A percentile compares a stretch with the other conserved stretches of the same genome.
Evolutionary conservation across 2,113 vertebrate genomes (phyloP).

Genomic region (Sinosuthora webbiana): DNA sequence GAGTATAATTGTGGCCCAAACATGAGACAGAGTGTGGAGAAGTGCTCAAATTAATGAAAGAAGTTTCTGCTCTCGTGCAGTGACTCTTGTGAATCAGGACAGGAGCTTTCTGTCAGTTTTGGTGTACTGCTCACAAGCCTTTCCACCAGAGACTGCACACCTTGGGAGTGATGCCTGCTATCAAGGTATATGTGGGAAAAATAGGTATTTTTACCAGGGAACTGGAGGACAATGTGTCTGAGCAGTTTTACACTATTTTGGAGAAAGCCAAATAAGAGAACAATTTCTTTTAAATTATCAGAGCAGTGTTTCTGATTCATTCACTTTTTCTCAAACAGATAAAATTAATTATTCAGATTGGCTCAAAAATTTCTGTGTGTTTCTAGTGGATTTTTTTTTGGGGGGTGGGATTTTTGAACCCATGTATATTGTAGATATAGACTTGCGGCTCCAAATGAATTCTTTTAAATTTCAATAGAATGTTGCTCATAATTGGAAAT

Average conservation of each 20-base stretch:
- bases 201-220: neutral
- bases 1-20: constrained; percentile 28
- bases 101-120: neutral
- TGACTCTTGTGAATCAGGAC: neutral
- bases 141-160: neutral
- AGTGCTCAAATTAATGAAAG: neutral
- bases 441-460: neutral
- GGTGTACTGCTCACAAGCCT: neutral
- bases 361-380: neutral
- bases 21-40: neutral
- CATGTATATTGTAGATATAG: neutral
- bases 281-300: neutral
- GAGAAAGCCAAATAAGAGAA: neutral
- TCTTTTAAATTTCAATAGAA: neutral
- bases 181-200: neutral
- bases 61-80: neutral
- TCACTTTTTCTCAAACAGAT: neutral
- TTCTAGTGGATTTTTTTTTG: neutral
- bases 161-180: neutral
- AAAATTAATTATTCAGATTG: neutral
- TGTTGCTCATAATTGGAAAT: neutral
- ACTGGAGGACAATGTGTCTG: neutral
- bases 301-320: neutral
- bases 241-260: neutral
- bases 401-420: neutral